Conservation (phyloP, 2,888 invertebrate genomes). For the Oithona nana region DNA sequence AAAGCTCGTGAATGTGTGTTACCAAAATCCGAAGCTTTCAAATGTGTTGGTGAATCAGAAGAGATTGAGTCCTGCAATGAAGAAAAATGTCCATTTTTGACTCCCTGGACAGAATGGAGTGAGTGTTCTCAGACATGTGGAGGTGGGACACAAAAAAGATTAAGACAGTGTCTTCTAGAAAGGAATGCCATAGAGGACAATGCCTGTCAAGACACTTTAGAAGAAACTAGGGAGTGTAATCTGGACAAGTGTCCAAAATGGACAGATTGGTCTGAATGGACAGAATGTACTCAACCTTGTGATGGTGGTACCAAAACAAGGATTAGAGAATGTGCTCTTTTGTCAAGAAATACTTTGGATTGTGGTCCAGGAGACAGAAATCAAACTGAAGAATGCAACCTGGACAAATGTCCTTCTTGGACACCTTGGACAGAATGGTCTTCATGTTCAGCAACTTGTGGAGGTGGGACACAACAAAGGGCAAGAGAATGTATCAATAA, state of each 20-base stretch:
- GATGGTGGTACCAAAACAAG: slow-evolving; percentile 6
- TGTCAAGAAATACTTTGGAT: neutral
- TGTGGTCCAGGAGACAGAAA: neutral
- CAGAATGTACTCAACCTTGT: slow-evolving; percentile 8
- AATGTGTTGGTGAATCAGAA: slow-evolving; percentile 9
- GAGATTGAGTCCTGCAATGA: slow-evolving; percentile 7
- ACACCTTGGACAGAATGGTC: slow-evolving; percentile 11
- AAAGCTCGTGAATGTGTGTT: neutral
- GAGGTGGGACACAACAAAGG: neutral
- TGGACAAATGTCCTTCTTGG: slow-evolving; percentile 10
- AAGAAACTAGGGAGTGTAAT: slow-evolving; percentile 1
- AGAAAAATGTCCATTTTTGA: slow-evolving; percentile 7
- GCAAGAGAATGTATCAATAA: slow-evolving; percentile 4
- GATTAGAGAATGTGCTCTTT: slow-evolving; percentile 2
- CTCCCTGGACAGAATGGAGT: slow-evolving; percentile 14
- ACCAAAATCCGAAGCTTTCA: neutral
- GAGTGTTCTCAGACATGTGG: slow-evolving; percentile 3
- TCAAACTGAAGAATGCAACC: neutral
- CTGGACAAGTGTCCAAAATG: slow-evolving; percentile 1
- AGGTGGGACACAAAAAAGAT: neutral
- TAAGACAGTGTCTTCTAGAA: neutral
- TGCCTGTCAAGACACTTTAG: neutral
- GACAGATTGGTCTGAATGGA: slow-evolving; percentile 14
- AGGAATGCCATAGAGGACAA: neutral
- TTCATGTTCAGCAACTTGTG: slow-evolving; percentile 5